These are phyloP conservation scores for Nothocercus nigrocapillus DNA, from an alignment of 2,113 vertebrate genomes.

Conservation along the genomic window DNA sequence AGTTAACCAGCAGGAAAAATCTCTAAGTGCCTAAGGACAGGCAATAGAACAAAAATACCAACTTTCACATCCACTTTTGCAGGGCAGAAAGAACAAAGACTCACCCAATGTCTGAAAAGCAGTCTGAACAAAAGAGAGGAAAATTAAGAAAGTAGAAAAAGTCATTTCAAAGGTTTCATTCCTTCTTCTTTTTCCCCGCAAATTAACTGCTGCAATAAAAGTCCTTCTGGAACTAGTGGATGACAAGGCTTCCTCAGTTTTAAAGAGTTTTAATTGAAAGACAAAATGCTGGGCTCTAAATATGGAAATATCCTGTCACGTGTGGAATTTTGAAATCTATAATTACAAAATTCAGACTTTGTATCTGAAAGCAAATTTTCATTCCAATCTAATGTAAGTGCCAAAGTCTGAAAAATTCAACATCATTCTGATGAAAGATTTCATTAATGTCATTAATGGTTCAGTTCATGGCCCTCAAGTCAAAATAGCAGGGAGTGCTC, in stretches of 20 bases:
- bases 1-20: neutral
- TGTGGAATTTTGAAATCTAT: slow-evolving; percentile 44
- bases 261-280: neutral
- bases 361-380: neutral
- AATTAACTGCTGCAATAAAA: neutral
- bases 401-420: neutral
- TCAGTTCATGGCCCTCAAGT: neutral
- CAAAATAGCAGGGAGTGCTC: neutral
- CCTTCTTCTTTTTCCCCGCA: slow-evolving; percentile 43
- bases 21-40: neutral
- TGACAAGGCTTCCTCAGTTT: neutral
- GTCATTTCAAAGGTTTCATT: neutral
- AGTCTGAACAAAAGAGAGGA: neutral
- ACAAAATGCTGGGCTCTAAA: slow-evolving; percentile 17
- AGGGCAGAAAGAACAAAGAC: neutral
- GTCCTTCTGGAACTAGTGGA: neutral
- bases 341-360: neutral
- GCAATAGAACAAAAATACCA: neutral
- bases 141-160: slow-evolving; percentile 16
- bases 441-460: neutral
- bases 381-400: neutral
- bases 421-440: neutral
- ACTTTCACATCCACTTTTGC: slow-evolving; percentile 34
- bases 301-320: slow-evolving; percentile 63
- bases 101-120: slow-evolving; percentile 28